Percentiles rank a stretch among this genome's conserved stretches.
phyloP scores from a whole-genome alignment of 2,113 vertebrate genomes.

The Pungitius pungitius region DNA sequence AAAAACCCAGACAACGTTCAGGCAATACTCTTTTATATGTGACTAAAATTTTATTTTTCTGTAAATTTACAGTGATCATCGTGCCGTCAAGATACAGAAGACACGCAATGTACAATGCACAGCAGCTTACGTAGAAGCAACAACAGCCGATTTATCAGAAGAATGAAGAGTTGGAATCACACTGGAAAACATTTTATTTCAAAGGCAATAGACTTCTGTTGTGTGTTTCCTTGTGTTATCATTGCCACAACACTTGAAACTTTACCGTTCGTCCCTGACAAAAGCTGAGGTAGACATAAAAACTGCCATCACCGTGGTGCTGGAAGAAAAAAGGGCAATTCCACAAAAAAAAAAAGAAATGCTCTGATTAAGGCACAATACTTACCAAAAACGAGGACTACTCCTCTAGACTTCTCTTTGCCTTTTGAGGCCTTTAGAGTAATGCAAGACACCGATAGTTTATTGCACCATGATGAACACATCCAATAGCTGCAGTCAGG shows the following conservation, averaged over 20 bases:
- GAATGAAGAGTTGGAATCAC: not conserved
- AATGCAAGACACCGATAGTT: conserved; percentile 42
- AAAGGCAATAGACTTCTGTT: conserved; percentile 11
- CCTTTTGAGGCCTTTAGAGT: conserved; percentile 41
- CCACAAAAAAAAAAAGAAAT: conserved; percentile 60
- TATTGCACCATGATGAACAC: conserved; percentile 50
- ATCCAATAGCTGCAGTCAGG: conserved; percentile 35
- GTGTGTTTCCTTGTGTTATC: not conserved
- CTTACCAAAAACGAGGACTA: conserved; percentile 38
- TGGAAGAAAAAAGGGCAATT: conserved; percentile 66
- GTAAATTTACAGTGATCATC: conserved; percentile 4
- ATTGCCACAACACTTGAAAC: conserved; percentile 25
- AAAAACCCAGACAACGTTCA: conserved; percentile 4
- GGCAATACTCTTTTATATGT: conserved; percentile 35
- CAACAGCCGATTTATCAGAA: conserved; percentile 7
- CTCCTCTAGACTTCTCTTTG: conserved; percentile 30
- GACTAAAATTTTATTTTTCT: conserved; percentile 10
- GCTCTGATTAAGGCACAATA: conserved; percentile 71
- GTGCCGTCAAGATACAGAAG: not conserved
- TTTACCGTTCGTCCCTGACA: conserved; percentile 27
- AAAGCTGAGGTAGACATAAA: conserved; percentile 67
- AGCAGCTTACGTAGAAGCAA: conserved; percentile 8
- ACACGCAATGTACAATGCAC: not conserved
- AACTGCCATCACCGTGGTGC: conserved; percentile 42
- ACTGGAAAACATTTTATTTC: not conserved